Evolutionary conservation across 2,113 vertebrate species (phyloP).

Genomic region (Osmerus mordax): DNA sequence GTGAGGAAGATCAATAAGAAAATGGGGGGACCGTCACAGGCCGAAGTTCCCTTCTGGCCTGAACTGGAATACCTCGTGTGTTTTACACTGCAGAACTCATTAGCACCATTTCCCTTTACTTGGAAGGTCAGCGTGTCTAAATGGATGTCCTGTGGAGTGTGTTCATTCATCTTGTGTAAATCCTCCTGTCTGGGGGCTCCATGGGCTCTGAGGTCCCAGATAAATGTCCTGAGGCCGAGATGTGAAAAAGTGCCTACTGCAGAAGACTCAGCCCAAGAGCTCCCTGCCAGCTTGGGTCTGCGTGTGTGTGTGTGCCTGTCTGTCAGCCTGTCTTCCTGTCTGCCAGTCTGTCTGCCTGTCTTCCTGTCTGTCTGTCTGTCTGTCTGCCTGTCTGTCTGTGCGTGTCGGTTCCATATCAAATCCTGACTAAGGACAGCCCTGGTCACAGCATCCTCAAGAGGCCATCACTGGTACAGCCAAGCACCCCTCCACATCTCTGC

Average conservation of each 20-base stretch:
- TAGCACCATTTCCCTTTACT: conserved; percentile 70
- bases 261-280: conserved; percentile 48
- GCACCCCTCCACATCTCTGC: not conserved
- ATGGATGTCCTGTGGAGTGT: conserved; percentile 30
- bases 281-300: conserved; percentile 28
- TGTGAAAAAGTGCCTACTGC: conserved; percentile 75
- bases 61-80: conserved; percentile 58
- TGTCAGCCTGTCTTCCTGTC: conserved; percentile 23
- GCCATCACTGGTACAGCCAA: conserved; percentile 33
- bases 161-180: conserved; percentile 16
- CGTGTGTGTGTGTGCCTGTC: conserved; percentile 31
- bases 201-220: conserved; percentile 51
- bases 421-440: conserved; percentile 28
- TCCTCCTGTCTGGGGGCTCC: conserved; percentile 44
- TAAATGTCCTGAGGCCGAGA: conserved; percentile 57
- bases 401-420: not conserved
- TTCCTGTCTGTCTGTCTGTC: conserved; percentile 27
- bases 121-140: conserved; percentile 44
- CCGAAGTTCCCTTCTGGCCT: conserved; percentile 30
- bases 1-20: not conserved
- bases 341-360: conserved; percentile 27
- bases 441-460: conserved; percentile 38
- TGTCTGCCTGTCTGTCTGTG: conserved; percentile 32
- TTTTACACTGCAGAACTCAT: conserved; percentile 44
- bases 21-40: conserved; percentile 23